Evolutionary conservation across 2,888 invertebrate species (phyloP), one percentile per base, ranked within the genome.

Genomic region (Netelia inedita): DNA sequence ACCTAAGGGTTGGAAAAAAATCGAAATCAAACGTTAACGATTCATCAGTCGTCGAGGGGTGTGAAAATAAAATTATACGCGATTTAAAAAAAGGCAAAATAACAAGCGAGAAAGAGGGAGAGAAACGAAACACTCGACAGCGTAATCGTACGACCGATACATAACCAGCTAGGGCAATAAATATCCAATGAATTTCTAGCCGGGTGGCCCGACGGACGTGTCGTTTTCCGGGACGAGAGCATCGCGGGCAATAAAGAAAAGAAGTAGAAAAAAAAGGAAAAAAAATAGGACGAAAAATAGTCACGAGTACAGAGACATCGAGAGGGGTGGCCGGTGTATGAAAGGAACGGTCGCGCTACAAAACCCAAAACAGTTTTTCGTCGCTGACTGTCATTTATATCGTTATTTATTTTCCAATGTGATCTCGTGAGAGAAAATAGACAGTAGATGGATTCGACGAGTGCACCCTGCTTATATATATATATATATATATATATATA

Each of bases 131-230:
- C 59, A 79, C 78, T 81, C 81, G 78, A 79, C 50, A 81, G 81
- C 84, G 87, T 82, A 88, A 91, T 92, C 87, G 83, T 88, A 85
- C 86, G 84, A 86, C 89, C 88, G 87, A 89, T 89, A 91, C 91
- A 89, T 87, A 89, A 90, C 91, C 92, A 89, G 89, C 86, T 65
- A 63, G 23, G 80, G 92, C 89, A 93, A 93, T 93, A 93, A 93
- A 93, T 93, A 93, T 93, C 92, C 90, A 93, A 93, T 93, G 91
- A 92, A 91, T 92, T 93, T 92, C 92, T 91, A 90, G 90, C 90
- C 90, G 91, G 91, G 90, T 92, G 90, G 91, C 80, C 87, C 74
- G 53, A 35, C 88, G 78, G 85, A 87, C 81, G 84, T 87, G 28
- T 89, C 90, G 88, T 91, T 90, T 90, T 89, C 87, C 87, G 80